Conservation (phyloP, 2,113 vertebrate genomes). For the Tachysurus fulvidraco region DNA sequence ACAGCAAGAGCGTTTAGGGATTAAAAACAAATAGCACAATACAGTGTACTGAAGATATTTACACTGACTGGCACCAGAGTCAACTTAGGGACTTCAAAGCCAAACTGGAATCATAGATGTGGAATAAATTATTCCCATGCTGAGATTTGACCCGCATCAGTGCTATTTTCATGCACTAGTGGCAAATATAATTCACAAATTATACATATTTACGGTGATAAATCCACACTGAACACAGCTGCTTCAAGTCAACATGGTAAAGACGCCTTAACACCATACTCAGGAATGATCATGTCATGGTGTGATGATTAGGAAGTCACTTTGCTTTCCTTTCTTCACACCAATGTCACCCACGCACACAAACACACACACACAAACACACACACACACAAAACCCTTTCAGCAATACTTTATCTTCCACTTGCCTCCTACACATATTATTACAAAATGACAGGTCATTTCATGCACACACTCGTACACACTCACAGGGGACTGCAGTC, state of each 20-base stretch:
- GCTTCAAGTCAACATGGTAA: neutral
- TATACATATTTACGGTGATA: neutral
- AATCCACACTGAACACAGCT: neutral
- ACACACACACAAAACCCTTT: slow-evolving; percentile 11
- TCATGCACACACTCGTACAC: slow-evolving; percentile 15
- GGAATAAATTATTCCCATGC: slow-evolving; percentile 1
- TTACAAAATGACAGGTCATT: slow-evolving; percentile 34
- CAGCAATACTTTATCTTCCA: slow-evolving; percentile 9
- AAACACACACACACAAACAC: neutral
- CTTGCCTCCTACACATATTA: slow-evolving; percentile 22
- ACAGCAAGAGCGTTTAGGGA: neutral
- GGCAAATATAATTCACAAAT: neutral
- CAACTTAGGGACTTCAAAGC: neutral
- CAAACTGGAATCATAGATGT: neutral
- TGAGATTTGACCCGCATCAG: neutral
- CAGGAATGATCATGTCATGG: neutral
- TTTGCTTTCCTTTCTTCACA: neutral
- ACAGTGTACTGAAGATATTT: neutral
- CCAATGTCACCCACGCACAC: neutral
- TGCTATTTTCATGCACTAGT: neutral
- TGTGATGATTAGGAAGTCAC: neutral
- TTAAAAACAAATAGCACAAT: neutral
- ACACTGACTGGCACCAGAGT: neutral
- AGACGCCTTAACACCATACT: neutral
- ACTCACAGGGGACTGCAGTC: slow-evolving; percentile 3